Evolutionary conservation across 2,797 vertebrate species (phyloP).

Genomic region (Megaceryle alcyon): DNA sequence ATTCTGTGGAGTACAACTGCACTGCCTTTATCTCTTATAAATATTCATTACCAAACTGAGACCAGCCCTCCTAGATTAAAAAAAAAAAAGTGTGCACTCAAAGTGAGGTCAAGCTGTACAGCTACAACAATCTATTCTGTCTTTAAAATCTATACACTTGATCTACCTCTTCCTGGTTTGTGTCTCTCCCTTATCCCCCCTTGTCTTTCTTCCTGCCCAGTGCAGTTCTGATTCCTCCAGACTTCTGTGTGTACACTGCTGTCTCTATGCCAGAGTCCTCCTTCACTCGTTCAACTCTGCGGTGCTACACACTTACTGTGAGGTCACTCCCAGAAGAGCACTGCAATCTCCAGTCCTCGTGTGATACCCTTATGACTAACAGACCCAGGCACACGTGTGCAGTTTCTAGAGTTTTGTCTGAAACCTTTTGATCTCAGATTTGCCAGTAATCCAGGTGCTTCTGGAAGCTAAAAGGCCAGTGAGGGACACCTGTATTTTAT

Average conservation of each 20-base stretch:
- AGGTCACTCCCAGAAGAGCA: not conserved
- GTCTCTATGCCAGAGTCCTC: not conserved
- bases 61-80: not conserved
- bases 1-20: not conserved
- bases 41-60: not conserved
- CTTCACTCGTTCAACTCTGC: not conserved
- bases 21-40: not conserved
- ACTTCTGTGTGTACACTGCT: accelerated
- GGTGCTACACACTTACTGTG: not conserved
- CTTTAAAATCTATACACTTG: not conserved
- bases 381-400: not conserved
- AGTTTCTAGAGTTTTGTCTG: not conserved
- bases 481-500: not conserved
- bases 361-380: constrained; percentile 4
- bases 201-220: not conserved
- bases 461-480: not conserved
- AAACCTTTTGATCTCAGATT: constrained; percentile 16
- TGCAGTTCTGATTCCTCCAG: not conserved
- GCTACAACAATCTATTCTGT: not conserved
- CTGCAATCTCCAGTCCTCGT: not conserved
- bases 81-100: not conserved
- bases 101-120: not conserved
- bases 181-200: not conserved
- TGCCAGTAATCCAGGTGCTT: constrained; percentile 12
- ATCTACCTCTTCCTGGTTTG: not conserved